phyloP scores from a whole-genome alignment of 53 echinoderm and acorn worm genomes.

The Paelopatides confundens region DNA sequence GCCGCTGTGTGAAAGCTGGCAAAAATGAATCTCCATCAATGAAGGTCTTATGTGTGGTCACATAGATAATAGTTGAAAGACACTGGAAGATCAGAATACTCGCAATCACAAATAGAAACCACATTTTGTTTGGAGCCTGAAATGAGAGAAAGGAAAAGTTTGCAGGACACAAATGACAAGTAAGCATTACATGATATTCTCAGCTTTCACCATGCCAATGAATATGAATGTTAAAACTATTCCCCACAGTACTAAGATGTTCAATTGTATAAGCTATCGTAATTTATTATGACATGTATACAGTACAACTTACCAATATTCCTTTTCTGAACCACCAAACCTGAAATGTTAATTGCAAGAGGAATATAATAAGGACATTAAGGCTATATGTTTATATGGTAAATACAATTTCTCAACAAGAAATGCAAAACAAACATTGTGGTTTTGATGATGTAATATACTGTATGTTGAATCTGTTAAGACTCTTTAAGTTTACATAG shows the following conservation, averaged over 20 bases:
- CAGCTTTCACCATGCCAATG: too few species aligned
- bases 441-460: not conserved
- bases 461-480: too few species aligned
- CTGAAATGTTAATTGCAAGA: slow-evolving; percentile 61
- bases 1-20: slow-evolving; percentile 38
- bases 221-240: not conserved
- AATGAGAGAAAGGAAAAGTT: not conserved
- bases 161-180: too few species aligned
- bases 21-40: not conserved
- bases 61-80: slow-evolving; percentile 90
- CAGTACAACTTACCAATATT: slow-evolving; percentile 67
- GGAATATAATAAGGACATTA: not conserved
- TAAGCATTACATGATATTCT: too few species aligned
- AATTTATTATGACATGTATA: too few species aligned
- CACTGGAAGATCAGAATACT: slow-evolving; percentile 87
- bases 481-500: too few species aligned
- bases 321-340: slow-evolving; percentile 86
- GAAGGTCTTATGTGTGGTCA: slow-evolving; percentile 71
- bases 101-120: slow-evolving; percentile 84
- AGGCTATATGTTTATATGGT: too few species aligned
- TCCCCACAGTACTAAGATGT: too few species aligned
- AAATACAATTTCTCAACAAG: not conserved
- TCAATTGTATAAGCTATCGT: too few species aligned
- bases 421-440: not conserved
- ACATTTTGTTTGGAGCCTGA: slow-evolving; percentile 80